Conservation (phyloP, 2,888 invertebrate genomes). For the Dicyrtoma fusca region DNA sequence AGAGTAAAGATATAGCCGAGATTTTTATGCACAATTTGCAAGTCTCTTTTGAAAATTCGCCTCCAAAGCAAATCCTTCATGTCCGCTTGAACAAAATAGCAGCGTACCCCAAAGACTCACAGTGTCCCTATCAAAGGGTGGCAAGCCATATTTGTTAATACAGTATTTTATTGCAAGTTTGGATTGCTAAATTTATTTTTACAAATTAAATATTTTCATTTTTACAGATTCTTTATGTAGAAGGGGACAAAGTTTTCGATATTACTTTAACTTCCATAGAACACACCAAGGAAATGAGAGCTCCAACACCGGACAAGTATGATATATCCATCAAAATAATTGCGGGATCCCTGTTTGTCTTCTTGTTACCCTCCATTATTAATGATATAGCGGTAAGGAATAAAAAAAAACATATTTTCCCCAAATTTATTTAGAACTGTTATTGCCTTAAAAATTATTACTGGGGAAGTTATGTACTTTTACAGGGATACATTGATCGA, state of each 20-base stretch:
- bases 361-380: slow-evolving; percentile 11
- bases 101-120: background rate
- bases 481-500: background rate
- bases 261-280: background rate
- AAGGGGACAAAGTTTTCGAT: slow-evolving; percentile 1
- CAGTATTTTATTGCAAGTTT: background rate
- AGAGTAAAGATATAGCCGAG: slow-evolving; percentile 8
- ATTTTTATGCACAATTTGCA: background rate
- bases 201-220: background rate
- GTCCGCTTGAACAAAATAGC: background rate
- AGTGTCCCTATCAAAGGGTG: background rate
- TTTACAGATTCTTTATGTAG: background rate
- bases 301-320: background rate
- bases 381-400: background rate
- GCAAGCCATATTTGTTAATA: background rate
- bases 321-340: background rate
- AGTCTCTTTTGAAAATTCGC: background rate
- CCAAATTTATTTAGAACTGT: too few species aligned
- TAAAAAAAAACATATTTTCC: too few species aligned
- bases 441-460: too few species aligned
- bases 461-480: too few species aligned
- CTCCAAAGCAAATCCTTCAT: background rate
- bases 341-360: background rate
- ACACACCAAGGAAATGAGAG: background rate
- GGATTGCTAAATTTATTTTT: too few species aligned